Base-by-base conservation (phyloP, 2,888 invertebrate species). In the Drosophila villosipedis region DNA sequence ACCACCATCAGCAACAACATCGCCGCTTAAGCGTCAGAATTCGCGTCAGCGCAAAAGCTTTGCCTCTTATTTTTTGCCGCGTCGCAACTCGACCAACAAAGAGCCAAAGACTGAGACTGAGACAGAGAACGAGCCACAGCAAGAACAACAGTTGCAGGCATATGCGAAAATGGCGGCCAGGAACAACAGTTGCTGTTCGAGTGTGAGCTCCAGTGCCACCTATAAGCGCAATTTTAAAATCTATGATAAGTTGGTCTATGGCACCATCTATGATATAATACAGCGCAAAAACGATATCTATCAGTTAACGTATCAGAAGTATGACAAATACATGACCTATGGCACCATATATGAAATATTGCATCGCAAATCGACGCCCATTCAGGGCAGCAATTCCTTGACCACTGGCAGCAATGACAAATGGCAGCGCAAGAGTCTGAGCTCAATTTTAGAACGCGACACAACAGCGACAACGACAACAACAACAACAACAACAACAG, bases 311-410 rank as follows among this genome's bases (percentile, higher is more conserved):
- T 92, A 92, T 80, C 92, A 93, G 68, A 93, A 93, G 66, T 94
- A 93, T 74, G 93, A 93, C 82, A 93, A 93, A 65, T 93, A 94
- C 73, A 94, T 93, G 93, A 94, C 93, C 35, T 93, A 93, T 72
- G 94, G 94, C 65, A 94, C 94, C 57, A 93, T 94, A 63, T 94
- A 94, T 78, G 94, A 94, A 80, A 94, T 94, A 76, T 70, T 93
- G 47, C 93, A 94, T 78, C 92, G 93, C 39, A 93, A 94, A 71
- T 89, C 92, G 4, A 92, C 92, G 43, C 82, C 78, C 0, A 30
- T 63, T 33, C 73, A 65, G n/a, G 53, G 63, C 39, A 39, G 68
- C 68, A 57, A 53, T n/a, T 81, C 88, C 6, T 35, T 78, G 22
- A 73, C 71, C 30, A 65, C 73, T 33, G 78, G 79, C 55, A 75